Conservation (phyloP, 2,888 invertebrate genomes). For the Xestoiulus laeticollis region DNA sequence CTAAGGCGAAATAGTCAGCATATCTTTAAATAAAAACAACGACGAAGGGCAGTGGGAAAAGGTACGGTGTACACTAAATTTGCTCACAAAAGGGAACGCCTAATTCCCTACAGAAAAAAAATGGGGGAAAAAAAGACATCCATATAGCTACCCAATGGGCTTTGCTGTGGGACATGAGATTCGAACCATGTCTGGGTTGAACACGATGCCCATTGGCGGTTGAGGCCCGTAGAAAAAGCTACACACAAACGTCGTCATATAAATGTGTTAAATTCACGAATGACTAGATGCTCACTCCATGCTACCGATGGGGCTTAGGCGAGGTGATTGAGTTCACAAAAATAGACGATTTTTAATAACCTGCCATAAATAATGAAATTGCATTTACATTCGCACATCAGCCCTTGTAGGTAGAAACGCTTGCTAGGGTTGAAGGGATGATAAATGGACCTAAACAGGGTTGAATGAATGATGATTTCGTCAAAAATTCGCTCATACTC, state of each 20-base stretch:
- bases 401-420: not conserved
- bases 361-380: constrained; percentile 6
- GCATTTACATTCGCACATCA: not conserved
- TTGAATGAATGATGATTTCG: not conserved
- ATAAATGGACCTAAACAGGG: not conserved
- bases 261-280: not conserved
- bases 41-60: not conserved
- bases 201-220: not conserved
- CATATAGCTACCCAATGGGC: constrained; percentile 20
- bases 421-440: not conserved
- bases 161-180: not conserved
- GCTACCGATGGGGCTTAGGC: not conserved
- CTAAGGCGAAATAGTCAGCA: not conserved
- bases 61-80: not conserved
- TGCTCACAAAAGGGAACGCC: not conserved
- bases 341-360: not conserved
- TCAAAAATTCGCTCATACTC: not conserved
- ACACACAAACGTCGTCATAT: not conserved
- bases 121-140: not conserved
- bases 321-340: not conserved
- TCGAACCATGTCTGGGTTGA: not conserved
- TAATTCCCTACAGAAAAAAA: not conserved
- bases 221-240: constrained; percentile 12
- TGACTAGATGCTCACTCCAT: constrained; percentile 20
- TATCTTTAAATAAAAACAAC: not conserved